These are phyloP conservation scores for Lordiphosa collinella DNA, from an alignment of 1,140 invertebrate genomes.

Conservation along the genomic window DNA sequence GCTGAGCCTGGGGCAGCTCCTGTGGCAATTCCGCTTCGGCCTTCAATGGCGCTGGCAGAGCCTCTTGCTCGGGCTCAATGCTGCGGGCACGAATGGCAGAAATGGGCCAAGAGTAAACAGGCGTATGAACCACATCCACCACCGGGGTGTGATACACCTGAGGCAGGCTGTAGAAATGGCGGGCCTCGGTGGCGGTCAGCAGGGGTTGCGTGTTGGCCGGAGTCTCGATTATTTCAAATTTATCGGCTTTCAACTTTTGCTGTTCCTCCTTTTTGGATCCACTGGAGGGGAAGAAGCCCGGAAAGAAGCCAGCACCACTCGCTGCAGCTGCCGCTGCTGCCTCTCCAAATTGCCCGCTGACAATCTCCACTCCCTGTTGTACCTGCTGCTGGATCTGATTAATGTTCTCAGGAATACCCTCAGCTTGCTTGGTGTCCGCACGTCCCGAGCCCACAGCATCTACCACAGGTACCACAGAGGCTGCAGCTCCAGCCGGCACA, in stretches of 20 bases:
- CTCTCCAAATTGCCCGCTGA: constrained; percentile 50
- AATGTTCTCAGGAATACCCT: constrained; percentile 34
- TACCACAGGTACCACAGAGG: constrained; percentile 50
- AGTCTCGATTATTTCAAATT: constrained; percentile 60
- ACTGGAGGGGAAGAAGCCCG: constrained; percentile 38
- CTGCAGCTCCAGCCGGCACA: constrained; percentile 61
- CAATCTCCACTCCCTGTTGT: constrained; percentile 42
- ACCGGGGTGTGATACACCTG: constrained; percentile 61
- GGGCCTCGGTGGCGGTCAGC: constrained; percentile 49
- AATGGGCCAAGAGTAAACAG: constrained; percentile 63
- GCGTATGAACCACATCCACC: constrained; percentile 61
- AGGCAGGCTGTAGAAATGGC: constrained; percentile 62
- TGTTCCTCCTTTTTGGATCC: constrained; percentile 40
- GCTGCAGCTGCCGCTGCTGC: constrained; percentile 51
- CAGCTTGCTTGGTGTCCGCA: constrained; percentile 49
- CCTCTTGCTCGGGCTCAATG: constrained; percentile 38
- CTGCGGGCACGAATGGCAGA: constrained; percentile 69
- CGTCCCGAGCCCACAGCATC: constrained; percentile 49
- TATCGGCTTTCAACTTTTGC: constrained; percentile 35
- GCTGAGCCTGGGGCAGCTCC: constrained; percentile 23
- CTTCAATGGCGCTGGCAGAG: constrained; percentile 1
- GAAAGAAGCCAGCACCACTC: constrained; percentile 61
- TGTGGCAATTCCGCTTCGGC: constrained; percentile 1
- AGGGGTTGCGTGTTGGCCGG: constrained; percentile 62
- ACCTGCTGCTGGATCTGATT: constrained; percentile 58